phyloP scores from a whole-genome alignment of 2,888 invertebrate genomes.

The Epinotia ramella region DNA sequence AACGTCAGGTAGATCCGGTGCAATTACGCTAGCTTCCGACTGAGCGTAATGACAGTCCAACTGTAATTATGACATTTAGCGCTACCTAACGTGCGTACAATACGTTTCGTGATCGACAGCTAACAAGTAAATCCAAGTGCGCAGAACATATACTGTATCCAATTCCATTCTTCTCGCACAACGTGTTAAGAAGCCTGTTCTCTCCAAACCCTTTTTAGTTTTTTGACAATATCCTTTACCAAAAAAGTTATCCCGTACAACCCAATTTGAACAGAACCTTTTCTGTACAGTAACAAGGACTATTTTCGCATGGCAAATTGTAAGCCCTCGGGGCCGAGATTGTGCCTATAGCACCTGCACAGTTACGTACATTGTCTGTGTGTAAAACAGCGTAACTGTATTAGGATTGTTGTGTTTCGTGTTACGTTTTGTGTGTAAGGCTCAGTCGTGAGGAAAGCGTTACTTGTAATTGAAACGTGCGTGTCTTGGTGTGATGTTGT shows the following conservation, averaged over 20 bases:
- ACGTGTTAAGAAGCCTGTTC: conserved; percentile 23
- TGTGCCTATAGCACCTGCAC: conserved; percentile 17
- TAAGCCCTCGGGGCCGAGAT: conserved; percentile 26
- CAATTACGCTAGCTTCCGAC: too few relatives aligned
- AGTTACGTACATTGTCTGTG: not conserved
- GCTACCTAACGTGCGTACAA: too few relatives aligned
- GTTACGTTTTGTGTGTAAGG: not conserved
- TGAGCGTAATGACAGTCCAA: too few relatives aligned
- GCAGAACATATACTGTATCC: not conserved
- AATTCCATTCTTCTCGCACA: not conserved
- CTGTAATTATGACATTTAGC: too few relatives aligned
- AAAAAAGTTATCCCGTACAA: conserved; percentile 14
- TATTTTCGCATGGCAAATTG: conserved; percentile 5
- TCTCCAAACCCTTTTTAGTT: conserved; percentile 19
- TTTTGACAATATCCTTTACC: conserved; percentile 23
- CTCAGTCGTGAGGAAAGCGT: conserved; percentile 11
- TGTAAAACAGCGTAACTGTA: not conserved
- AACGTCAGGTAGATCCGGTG: too few relatives aligned
- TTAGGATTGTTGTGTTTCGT: not conserved
- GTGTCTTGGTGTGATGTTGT: conserved; percentile 7
- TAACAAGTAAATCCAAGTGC: not conserved
- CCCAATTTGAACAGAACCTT: not conserved
- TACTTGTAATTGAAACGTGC: conserved; percentile 30
- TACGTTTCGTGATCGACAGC: too few relatives aligned
- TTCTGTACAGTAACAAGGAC: not conserved